These are phyloP conservation scores for Rhingia campestris DNA, from an alignment of 2,888 invertebrate genomes.

Conservation along the genomic window DNA sequence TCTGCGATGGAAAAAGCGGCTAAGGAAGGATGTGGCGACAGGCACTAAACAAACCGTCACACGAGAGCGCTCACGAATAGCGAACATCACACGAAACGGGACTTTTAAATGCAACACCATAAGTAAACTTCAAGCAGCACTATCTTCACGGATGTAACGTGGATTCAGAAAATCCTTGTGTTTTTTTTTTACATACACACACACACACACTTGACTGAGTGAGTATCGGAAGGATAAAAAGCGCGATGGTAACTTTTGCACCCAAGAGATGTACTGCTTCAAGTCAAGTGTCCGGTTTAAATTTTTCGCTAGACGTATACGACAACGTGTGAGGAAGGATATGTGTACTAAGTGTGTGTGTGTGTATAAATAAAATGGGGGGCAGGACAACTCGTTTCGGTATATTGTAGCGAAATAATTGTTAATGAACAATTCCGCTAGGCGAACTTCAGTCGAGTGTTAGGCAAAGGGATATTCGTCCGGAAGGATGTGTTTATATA, in stretches of 20 bases:
- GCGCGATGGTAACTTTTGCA: conserved; percentile 24
- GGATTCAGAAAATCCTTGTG: conserved; percentile 26
- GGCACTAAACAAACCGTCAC: conserved; percentile 38
- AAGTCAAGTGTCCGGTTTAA: conserved; percentile 57
- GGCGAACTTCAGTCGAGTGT: neutral
- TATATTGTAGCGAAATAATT: conserved; percentile 8
- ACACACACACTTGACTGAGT: conserved; percentile 37
- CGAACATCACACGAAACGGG: conserved; percentile 6
- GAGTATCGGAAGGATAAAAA: conserved; percentile 54
- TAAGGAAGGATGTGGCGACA: conserved; percentile 37
- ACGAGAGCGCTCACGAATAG: neutral
- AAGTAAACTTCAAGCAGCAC: conserved; percentile 54
- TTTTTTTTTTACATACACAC: neutral
- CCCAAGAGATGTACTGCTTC: conserved; percentile 24
- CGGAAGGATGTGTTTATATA: conserved; percentile 35
- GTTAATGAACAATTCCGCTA: conserved; percentile 28
- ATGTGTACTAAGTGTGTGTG: neutral
- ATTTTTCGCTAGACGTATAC: neutral
- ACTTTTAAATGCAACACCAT: conserved; percentile 23
- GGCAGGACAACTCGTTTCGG: neutral
- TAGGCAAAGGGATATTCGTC: conserved; percentile 4
- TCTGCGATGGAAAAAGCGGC: conserved; percentile 20
- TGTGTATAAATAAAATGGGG: neutral
- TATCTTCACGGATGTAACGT: conserved; percentile 40
- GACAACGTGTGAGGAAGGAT: neutral